These are phyloP conservation scores for Agrotis segetum DNA, from an alignment of 2,888 invertebrate genomes.

Conservation along the genomic window DNA sequence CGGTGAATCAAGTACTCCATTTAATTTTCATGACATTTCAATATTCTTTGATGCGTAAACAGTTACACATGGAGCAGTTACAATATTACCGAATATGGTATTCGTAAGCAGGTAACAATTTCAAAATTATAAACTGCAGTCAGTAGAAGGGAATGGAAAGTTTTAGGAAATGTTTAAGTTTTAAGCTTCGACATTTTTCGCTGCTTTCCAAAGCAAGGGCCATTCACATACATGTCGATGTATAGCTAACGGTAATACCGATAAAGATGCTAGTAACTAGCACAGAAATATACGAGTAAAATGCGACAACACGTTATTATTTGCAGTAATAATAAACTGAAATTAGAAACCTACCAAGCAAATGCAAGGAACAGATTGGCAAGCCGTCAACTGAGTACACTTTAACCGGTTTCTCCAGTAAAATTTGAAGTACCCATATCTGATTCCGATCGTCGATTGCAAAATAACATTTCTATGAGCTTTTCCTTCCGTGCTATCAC, in stretches of 20 bases:
- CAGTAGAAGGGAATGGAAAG: background rate
- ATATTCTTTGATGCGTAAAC: constrained; percentile 26
- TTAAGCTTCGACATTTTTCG: background rate
- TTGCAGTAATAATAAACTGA: constrained; percentile 45
- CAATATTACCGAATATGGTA: background rate
- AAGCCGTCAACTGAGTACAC: constrained; percentile 44
- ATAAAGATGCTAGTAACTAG: constrained; percentile 19
- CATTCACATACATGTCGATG: constrained; percentile 18
- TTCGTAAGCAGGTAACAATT: background rate
- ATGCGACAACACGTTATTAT: constrained; percentile 44
- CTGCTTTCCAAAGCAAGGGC: constrained; percentile 19
- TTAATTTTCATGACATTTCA: constrained; percentile 52
- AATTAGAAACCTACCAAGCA: constrained; percentile 40
- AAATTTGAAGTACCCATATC: constrained; percentile 42
- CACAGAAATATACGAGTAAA: constrained; percentile 38
- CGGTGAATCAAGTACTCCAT: constrained; percentile 51
- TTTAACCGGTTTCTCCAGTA: constrained; percentile 51
- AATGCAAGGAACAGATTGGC: constrained; percentile 42
- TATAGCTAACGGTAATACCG: constrained; percentile 26
- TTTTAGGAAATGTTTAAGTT: constrained; percentile 12
- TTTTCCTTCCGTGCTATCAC: constrained; percentile 35
- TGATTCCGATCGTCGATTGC: constrained; percentile 22
- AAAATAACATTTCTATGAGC: constrained; percentile 35
- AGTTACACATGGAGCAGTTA: constrained; percentile 8
- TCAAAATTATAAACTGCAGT: background rate